Conservation (phyloP, 2,113 vertebrate genomes). For the Anthoscopus minutus region DNA sequence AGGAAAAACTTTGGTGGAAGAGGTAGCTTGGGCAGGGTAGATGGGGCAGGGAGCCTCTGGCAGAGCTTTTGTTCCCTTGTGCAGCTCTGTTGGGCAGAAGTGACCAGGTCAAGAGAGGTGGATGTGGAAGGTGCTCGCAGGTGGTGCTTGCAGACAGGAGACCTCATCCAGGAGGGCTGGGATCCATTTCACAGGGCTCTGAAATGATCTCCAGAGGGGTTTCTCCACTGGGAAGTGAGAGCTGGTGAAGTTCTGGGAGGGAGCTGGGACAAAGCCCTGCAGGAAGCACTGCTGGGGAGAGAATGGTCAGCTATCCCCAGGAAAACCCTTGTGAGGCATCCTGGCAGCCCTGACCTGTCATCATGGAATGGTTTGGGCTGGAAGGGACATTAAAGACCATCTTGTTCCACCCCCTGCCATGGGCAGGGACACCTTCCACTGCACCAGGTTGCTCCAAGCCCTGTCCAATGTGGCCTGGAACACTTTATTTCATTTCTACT, state of each 20-base stretch:
- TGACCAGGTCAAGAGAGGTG: neutral
- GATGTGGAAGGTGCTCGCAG: neutral
- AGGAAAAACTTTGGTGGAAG: neutral
- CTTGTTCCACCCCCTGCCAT: neutral
- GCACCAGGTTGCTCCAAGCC: neutral
- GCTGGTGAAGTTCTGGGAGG: neutral
- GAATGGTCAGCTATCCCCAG: no score
- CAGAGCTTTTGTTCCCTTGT: neutral
- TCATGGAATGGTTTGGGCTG: neutral
- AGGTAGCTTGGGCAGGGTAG: neutral
- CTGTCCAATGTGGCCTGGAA: neutral
- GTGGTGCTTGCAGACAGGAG: neutral
- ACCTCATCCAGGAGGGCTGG: neutral
- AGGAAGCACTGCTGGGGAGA: neutral
- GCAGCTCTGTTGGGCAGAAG: neutral
- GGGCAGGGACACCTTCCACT: neutral
- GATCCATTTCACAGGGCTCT: neutral
- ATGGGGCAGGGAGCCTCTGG: neutral
- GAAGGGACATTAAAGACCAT: neutral
- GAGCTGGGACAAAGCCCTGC: neutral
- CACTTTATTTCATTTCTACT: neutral
- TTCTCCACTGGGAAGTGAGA: neutral
- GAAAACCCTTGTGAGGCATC: rapidly evolving
- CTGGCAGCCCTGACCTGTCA: neutral
- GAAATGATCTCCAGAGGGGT: neutral